Evolutionary conservation across 2,888 invertebrate genomes (phyloP), one percentile per base, ranked within the genome.

Genomic region (Priocnemis perturbator): DNA sequence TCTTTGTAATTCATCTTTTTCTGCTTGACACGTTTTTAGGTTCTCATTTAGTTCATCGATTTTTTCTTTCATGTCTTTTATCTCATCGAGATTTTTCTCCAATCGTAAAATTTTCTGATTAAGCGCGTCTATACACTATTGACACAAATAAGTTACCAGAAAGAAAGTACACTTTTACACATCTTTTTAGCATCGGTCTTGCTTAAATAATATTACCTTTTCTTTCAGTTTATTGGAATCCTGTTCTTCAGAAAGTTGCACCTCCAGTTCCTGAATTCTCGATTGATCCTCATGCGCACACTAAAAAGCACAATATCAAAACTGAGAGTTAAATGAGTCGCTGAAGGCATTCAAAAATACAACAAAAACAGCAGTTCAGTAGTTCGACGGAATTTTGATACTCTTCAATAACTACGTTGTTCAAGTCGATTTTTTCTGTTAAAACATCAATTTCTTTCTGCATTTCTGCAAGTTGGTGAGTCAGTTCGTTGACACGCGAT

Each of bases 71-170:
- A n/a, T n/a, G n/a, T n/a, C 67, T 0, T 23, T 62, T 55, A 71
- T 14, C 23, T 15, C 47, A 23, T 74, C 56, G 4, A 76, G 52
- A 58, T 71, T 70, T 4, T 66, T 64, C 44, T 77, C 69, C 48
- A 81, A 53, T 52, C 81, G 60, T 2, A 61, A 15, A 3, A 83
- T 65, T 26, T 56, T 65, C 57, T 75, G 67, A 1, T 37, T 37
- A 53, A 74, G 67, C 11, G 63, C 69, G 9, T 76, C 76, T 17
- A 81, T 45, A 55, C 73, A 74, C 78, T 79, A 66, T 19, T 19
- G 14, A 63, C 45, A 55, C 14, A 30, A 57, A 65, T 19, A 15
- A n/a, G 21, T 14, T 55, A 26, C 4, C 4, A 21, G 23, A 11
- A 9, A 11, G 11, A 37, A 37, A 37, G 14, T 9, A 37, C 7